Evolutionary conservation across 2,113 vertebrate species (phyloP).

Genomic region (Varanus salvator): DNA sequence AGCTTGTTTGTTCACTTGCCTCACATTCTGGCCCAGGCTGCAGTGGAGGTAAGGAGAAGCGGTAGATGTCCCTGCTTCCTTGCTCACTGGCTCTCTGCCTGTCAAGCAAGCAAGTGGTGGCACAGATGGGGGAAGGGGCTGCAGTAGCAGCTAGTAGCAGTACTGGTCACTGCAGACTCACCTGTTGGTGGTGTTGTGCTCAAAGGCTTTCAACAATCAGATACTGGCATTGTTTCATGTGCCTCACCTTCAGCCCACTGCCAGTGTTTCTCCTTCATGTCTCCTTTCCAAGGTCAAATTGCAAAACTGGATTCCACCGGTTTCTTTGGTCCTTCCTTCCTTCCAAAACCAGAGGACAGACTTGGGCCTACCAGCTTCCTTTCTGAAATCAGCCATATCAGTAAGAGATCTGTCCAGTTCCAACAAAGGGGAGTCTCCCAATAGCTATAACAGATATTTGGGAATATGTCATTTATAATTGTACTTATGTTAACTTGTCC

Average conservation of each 20-base stretch:
- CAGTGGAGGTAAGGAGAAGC: too few species aligned
- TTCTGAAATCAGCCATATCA: not conserved
- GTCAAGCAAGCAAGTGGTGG: too few species aligned
- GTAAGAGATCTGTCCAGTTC: not conserved
- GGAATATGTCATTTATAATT: conserved; percentile 49
- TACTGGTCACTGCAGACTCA: too few species aligned
- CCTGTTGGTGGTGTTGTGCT: too few species aligned
- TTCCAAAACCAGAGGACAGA: not conserved
- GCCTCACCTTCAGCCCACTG: not conserved
- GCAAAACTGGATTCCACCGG: not conserved
- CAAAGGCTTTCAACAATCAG: too few species aligned
- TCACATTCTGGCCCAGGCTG: too few species aligned
- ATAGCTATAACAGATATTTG: conserved; percentile 39
- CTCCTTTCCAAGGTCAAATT: not conserved
- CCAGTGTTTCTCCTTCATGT: not conserved
- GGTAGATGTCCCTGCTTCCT: too few species aligned
- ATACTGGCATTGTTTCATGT: too few species aligned
- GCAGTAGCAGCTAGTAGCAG: too few species aligned
- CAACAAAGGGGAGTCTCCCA: conserved; percentile 8
- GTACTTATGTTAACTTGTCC: conserved; percentile 22
- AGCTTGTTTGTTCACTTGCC: too few species aligned
- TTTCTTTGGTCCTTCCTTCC: not conserved
- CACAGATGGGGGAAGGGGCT: too few species aligned
- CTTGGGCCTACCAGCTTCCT: not conserved
- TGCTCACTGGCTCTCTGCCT: too few species aligned